Evolutionary conservation across 1,140 invertebrate genomes (phyloP), one percentile per base, ranked within the genome.

Genomic region (Grapholita molesta): DNA sequence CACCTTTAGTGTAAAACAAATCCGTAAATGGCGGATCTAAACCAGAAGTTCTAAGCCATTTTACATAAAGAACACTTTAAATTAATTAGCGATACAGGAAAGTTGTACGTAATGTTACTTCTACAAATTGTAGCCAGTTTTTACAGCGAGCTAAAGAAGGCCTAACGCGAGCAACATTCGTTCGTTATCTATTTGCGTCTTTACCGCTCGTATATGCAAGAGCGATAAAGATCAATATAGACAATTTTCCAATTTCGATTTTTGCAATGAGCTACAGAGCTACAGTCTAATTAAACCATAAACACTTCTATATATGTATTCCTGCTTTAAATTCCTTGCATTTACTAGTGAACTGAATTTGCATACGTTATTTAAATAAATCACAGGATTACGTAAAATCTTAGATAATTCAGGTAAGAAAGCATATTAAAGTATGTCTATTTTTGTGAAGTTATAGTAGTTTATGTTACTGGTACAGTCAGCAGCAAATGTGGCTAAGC

Each of bases 71-170:
- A 15, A 48, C 42, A 48, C 7, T 48, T 48, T 18, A 48, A 48
- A 48, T 48, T 48, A 48, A 48, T 48, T 48, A 48, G 42, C 42
- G 42, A 48, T 48, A 48, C 42, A 18, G 42, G 42, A 48, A 48
- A 48, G 42, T 48, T 15, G 7, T 21, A 48, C n/a, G n/a, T 15
- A 30, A 30, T 21, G 42, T 48, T 4, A 21, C 42, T 48, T 7
- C 15, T 48, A 21, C 42, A 48, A 48, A 48, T 48, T 48, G 42
- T 21, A 48, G 8, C 42, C 7, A 48, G 42, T 48, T 48, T 48
- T 48, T 48, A 48, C 8, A 21, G 42, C 21, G 8, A 48, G 18
- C 15, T 18, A 21, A 3, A 38, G n/a, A n/a, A n/a, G n/a, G n/a
- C n/a, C n/a, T n/a, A n/a, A n/a, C n/a, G n/a, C n/a, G n/a, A n/a